Evolutionary conservation across 2,797 vertebrate species (phyloP), one percentile per base, ranked within the genome.

Genomic region (Clarias fuscus): DNA sequence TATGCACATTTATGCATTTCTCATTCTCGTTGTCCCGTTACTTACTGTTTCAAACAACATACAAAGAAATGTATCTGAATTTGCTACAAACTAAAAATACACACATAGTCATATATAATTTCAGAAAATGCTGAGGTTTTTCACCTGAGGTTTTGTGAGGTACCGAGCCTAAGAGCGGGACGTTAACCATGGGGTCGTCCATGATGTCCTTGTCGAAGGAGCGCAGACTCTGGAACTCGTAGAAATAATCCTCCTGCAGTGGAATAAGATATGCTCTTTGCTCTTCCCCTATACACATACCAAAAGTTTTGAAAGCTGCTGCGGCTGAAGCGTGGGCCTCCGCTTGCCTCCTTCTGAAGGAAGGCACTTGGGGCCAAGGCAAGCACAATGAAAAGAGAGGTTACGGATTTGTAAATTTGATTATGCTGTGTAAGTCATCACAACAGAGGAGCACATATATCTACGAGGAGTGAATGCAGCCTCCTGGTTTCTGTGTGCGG

Each of bases 201-300:
- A 97, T 97, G 93, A 97, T 96, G 90, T 96, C 95, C 94, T 96
- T 96, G 93, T 97, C 97, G 94, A 97, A 88, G 73, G 97, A 97
- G 7, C 93, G 96, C 87, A 97, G 93, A 59, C 95, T 96, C 92
- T 97, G 94, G 93, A 97, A 97, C 91, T 97, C 97, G 2, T 97
- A 97, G 93, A 97, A 97, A 92, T 96, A 97, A 90, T 97, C 95
- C 22, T 95, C 96, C 97, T 97, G 86, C 73, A 88, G 53, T 33
- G 87, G 17, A 86, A 78, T 82, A 43, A 82, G 48, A 88, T 30
- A 64, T 58, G 27, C 33, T 82, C 62, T 76, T 85, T 81, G 40
- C 78, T 30, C 43, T 76, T 83, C 17, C 27, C 15, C 83, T 87
- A 73, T 87, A 84, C 68, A 84, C 56, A 80, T 53, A 58, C 82